Evolutionary conservation across 2,113 vertebrate species (phyloP).

Genomic region (Oceanites oceanicus): DNA sequence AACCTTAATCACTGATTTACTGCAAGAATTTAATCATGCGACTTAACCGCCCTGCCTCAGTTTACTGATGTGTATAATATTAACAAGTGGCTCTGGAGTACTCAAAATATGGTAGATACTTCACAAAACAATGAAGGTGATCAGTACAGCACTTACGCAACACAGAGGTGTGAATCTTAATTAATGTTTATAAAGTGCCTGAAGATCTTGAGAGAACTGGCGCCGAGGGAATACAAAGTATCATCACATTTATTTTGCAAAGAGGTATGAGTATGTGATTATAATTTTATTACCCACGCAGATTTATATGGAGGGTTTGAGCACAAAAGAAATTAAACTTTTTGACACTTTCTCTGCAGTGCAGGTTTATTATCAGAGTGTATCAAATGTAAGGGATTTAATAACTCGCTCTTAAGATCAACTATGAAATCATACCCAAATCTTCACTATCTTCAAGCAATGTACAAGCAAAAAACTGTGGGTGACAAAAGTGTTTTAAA

Average conservation of each 20-base stretch:
- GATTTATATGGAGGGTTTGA: neutral
- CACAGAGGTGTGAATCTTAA: neutral
- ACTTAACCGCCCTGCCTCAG: neutral
- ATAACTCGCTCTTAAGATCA: neutral
- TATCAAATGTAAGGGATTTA: conserved; percentile 10
- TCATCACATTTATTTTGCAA: conserved; percentile 40
- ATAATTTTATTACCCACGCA: conserved; percentile 24
- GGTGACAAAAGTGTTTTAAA: neutral
- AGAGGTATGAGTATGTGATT: conserved; percentile 35
- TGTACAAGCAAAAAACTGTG: neutral
- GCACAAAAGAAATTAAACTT: conserved; percentile 42
- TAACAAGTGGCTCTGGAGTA: neutral
- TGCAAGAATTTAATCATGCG: neutral
- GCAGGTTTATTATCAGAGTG: neutral
- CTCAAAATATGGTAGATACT: neutral
- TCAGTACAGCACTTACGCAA: neutral
- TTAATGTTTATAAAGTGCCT: conserved; percentile 32
- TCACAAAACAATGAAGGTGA: neutral
- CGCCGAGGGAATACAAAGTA: neutral
- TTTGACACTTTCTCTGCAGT: neutral
- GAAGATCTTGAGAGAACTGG: neutral
- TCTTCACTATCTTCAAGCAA: neutral
- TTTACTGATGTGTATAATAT: neutral
- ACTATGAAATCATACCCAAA: neutral
- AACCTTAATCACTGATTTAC: neutral